Evolutionary conservation across 2,888 invertebrate genomes (phyloP), one percentile per base, ranked within the genome.

Genomic region (Lacanobia wlatinum): DNA sequence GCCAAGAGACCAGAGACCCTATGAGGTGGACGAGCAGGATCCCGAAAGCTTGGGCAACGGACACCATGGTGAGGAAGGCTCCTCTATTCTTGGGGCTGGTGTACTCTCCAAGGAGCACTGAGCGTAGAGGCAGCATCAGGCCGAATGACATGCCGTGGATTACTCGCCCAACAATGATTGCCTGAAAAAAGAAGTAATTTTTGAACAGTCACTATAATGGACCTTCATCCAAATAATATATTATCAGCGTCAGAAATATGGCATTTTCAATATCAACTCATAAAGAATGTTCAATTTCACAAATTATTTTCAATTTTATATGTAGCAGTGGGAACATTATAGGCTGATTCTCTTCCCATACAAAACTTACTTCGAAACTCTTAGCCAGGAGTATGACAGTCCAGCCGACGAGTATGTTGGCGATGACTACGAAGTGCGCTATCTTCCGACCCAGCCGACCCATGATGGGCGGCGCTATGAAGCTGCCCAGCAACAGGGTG

Each of bases 31-130:
- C 96, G 8, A 97, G 84, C 18, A 97, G 94, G 46, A 97, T 96
- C 0, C 97, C 97, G 46, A 96, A 86, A 0, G 97, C 96, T 69
- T 97, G 96, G 0, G 97, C 93, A 0, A 97, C 91, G 1, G 97
- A 96, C 1, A 97, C 95, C 2, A 96, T 95, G 8, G 97, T 96
- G 48, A 97, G 94, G 38, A 97, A 95, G 0, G 97, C 94, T 0
- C 97, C 97, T 50, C 98, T 94, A 78, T 97, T 95, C 79, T 94
- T 95, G 0, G 97, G 97, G 70, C 96, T 96, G n/a, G 96, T 95
- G 75, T 95, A 96, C 82, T 97, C 97, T 43, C 96, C 96, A 50
- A 97, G 94, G 74, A 96, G 96, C 7, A 96, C 94, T 0, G 96
- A 94, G 0, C 94, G 92, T 0, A 96, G 89, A 0, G 96, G 92